Conservation (phyloP, 1,140 invertebrate genomes). For the Agraylea sexmaculata region DNA sequence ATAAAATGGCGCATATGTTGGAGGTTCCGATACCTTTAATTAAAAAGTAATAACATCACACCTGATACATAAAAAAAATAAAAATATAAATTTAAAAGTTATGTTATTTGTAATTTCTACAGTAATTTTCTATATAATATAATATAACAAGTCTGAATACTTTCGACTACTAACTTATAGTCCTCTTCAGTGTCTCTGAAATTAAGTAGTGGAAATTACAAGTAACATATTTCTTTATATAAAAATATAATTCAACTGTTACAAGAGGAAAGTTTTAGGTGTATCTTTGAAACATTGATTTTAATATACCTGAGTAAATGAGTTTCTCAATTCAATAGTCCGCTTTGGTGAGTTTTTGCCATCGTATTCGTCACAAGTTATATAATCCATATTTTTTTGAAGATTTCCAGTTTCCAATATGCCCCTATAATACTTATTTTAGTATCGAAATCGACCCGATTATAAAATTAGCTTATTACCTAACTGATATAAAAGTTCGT, state of each 20-base stretch:
- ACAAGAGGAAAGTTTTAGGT: too few relatives aligned
- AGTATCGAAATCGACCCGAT: not conserved
- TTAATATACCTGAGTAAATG: slow-evolving; percentile 38
- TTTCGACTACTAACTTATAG: too few relatives aligned
- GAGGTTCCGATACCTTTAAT: slow-evolving; percentile 44
- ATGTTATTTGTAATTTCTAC: not conserved
- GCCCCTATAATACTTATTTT: slow-evolving; percentile 27
- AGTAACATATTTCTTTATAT: too few relatives aligned
- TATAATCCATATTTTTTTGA: slow-evolving; percentile 56
- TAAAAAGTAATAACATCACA: slow-evolving; percentile 1
- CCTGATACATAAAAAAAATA: slow-evolving; percentile 5
- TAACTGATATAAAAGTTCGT: slow-evolving; percentile 59
- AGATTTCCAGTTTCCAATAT: slow-evolving; percentile 50
- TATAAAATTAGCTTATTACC: slow-evolving; percentile 34
- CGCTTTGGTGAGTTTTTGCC: slow-evolving; percentile 55
- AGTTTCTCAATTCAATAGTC: slow-evolving; percentile 45
- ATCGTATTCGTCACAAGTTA: slow-evolving; percentile 64
- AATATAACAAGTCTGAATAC: too few relatives aligned
- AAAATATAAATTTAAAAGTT: slow-evolving; percentile 2
- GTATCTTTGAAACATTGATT: too few relatives aligned
- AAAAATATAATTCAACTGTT: too few relatives aligned
- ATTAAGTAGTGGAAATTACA: too few relatives aligned
- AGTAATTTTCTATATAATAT: too few relatives aligned
- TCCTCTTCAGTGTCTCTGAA: too few relatives aligned
- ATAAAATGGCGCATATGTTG: slow-evolving; percentile 51